Base-by-base conservation (phyloP, 1,140 invertebrate species). In the Notospermus geniculatus region DNA sequence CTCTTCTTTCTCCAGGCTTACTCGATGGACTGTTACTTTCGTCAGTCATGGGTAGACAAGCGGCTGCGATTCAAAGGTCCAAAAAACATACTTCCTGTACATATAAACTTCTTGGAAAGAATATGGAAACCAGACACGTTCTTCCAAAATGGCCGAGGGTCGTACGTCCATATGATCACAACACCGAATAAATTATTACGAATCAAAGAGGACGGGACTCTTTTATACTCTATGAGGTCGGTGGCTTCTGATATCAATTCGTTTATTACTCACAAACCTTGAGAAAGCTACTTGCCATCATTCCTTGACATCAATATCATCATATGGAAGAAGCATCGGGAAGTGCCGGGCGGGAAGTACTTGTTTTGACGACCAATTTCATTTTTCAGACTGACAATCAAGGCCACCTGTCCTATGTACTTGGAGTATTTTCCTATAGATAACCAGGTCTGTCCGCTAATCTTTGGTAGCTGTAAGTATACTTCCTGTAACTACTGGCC, bases 351-450 rank as follows among this genome's bases (percentile, higher is more conserved):
- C n/a, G n/a, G n/a, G n/a, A n/a, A n/a, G n/a, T n/a, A n/a, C n/a
- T n/a, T n/a, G n/a, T n/a, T n/a, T n/a, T n/a, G n/a, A n/a, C n/a
- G n/a, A n/a, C n/a, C n/a, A n/a, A n/a, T n/a, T n/a, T n/a, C n/a
- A n/a, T n/a, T n/a, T 72, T 74, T 15, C 64, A 83, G 82, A 66
- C 64, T 84, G 62, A 83, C 83, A 23, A 78, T 83, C 2, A 95
- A 95, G 82, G 95, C 95, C 0, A 95, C 91, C 68, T 99, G 96
- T 81, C 93, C 92, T 9, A 99, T 99, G 96, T 89, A 97, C 71
- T 82, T 99, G 25, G 86, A 92, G 68, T 93, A 93, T 76, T 84
- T 83, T 61, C 83, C 83, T 2, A 65, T 83, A 66, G 82, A 83
- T 68, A 75, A 71, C 57, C 82, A 84, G 67, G 70, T 70, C 1